Percentiles rank a stretch among this genome's conserved stretches.
These are phyloP conservation scores for Tauraco hartlaubi DNA, from an alignment of 2,797 vertebrate species.

Conservation along the genomic window DNA sequence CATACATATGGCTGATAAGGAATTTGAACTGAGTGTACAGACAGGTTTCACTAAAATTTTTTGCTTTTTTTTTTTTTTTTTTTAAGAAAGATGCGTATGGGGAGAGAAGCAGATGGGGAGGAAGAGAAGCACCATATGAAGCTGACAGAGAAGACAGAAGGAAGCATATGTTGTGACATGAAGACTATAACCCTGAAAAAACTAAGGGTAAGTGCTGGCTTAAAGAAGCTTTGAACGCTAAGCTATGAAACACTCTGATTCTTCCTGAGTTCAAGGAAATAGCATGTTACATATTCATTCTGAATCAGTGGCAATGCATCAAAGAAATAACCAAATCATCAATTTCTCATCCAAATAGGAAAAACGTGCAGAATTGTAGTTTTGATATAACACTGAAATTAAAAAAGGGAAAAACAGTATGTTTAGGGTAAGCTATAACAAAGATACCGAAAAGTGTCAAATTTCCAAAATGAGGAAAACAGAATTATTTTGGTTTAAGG, in stretches of 20 bases:
- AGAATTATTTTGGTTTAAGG: background rate
- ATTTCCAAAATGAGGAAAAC: background rate
- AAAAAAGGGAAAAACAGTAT: background rate
- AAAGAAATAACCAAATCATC: slow-evolving; percentile 1
- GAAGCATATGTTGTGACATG: slow-evolving; percentile 65
- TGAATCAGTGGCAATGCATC: background rate
- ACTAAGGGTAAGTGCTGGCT: slow-evolving; percentile 19
- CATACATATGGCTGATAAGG: background rate
- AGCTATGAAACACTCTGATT: slow-evolving; percentile 28
- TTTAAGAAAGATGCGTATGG: background rate
- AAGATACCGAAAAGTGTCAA: background rate
- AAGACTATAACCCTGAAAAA: slow-evolving; percentile 52
- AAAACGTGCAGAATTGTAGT: background rate
- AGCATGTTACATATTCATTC: background rate
- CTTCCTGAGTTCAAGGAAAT: slow-evolving; percentile 15
- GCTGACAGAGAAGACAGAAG: slow-evolving; percentile 55
- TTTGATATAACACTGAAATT: background rate
- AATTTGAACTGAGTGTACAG: background rate
- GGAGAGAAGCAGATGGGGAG: slow-evolving; percentile 38
- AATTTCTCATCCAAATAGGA: background rate
- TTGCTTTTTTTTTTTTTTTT: background rate
- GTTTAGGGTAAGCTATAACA: background rate
- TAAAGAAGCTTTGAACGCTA: slow-evolving; percentile 1
- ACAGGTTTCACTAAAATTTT: background rate
- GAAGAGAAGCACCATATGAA: slow-evolving; percentile 61